These are phyloP conservation scores for Lucinisca nassula DNA, from an alignment of 2,888 invertebrate genomes.

Conservation along the genomic window DNA sequence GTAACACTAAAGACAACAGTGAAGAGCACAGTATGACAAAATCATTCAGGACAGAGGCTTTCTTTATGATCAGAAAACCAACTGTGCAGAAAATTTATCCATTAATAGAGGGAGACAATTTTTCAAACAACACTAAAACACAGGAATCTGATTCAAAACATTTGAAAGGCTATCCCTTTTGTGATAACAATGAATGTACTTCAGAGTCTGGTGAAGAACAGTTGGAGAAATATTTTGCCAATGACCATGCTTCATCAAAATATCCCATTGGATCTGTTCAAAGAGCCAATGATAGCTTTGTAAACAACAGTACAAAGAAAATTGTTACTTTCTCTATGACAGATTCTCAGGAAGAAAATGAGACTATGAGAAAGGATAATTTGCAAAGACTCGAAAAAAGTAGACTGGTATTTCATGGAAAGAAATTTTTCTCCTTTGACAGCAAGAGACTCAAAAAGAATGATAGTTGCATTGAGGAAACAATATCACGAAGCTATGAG, in stretches of 20 bases:
- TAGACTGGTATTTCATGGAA: not conserved
- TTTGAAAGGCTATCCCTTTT: not conserved
- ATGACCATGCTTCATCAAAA: not conserved
- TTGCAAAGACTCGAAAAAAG: not conserved
- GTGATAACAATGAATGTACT: not conserved
- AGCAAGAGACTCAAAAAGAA: not conserved
- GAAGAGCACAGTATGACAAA: not conserved
- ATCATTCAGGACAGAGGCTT: constrained; percentile 10
- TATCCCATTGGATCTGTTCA: not conserved
- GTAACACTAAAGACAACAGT: too few species aligned
- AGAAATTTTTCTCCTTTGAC: not conserved
- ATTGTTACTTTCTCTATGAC: constrained; percentile 1
- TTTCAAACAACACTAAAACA: too few species aligned
- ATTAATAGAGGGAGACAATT: too few species aligned
- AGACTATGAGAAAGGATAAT: not conserved
- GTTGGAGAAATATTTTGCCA: too few species aligned
- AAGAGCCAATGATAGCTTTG: not conserved
- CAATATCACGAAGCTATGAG: not conserved
- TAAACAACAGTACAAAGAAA: not conserved
- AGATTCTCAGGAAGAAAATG: constrained; percentile 9
- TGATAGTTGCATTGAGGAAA: not conserved
- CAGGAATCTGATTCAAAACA: not conserved
- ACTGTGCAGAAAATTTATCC: not conserved
- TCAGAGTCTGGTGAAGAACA: not conserved
- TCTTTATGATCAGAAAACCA: not conserved